Conservation (phyloP, 2,113 vertebrate species). For the Sylvia atricapilla region DNA sequence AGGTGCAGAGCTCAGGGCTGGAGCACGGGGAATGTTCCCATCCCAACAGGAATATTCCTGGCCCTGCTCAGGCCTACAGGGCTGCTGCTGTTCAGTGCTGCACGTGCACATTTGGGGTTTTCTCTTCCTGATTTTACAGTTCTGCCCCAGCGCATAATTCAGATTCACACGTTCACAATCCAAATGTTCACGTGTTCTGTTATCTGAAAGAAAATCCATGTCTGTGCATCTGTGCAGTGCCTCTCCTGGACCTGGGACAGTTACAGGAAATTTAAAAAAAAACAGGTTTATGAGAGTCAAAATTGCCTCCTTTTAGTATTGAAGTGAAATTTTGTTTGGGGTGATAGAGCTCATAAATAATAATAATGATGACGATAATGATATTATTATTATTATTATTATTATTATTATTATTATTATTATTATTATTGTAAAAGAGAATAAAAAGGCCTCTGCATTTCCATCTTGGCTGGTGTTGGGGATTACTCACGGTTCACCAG, state of each 20-base stretch:
- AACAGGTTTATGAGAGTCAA: neutral
- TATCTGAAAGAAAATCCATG: neutral
- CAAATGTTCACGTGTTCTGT: neutral
- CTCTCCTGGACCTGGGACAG: neutral
- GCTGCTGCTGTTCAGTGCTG: neutral
- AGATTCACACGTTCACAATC: neutral
- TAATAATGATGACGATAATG: neutral
- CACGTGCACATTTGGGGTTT: neutral
- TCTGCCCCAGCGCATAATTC: neutral
- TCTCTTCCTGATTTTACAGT: neutral
- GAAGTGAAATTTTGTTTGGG: neutral
- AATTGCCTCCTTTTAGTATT: neutral
- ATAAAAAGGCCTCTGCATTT: neutral
- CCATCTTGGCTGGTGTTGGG: rapidly evolving
- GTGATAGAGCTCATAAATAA: neutral
- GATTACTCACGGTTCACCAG: neutral
- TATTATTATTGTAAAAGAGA: too few relatives aligned
- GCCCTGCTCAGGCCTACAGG: neutral
- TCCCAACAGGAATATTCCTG: neutral
- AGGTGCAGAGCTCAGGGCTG: neutral
- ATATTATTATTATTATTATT: too few relatives aligned
- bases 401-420: too few relatives aligned
- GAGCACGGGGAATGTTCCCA: neutral
- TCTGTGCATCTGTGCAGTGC: neutral
- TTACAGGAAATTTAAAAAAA: neutral